Conservation (phyloP, 2,797 vertebrate genomes). For the Astyanax mexicanus region DNA sequence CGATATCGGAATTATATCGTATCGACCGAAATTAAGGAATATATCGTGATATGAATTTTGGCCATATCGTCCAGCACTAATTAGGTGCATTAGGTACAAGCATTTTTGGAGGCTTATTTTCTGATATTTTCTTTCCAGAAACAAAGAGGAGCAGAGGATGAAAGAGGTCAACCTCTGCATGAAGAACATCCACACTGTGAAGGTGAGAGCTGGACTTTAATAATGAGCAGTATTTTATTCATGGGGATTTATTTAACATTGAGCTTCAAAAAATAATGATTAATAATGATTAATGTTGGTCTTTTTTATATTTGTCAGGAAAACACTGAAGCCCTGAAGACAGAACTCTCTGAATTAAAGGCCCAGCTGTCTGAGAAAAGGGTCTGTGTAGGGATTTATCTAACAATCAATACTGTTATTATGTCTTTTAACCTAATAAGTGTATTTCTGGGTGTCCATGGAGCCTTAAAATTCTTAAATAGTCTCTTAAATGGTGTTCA, state of each 20-base stretch:
- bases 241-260: background rate
- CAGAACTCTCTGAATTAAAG: slow-evolving; percentile 57
- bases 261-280: background rate
- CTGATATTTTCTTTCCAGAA: slow-evolving; percentile 49
- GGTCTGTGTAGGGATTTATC: slow-evolving; percentile 59
- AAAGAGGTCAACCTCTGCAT: slow-evolving; percentile 30
- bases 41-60: too few species aligned
- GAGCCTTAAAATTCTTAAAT: too few species aligned
- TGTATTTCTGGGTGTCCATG: too few species aligned
- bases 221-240: background rate
- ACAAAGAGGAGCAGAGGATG: slow-evolving; percentile 20
- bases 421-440: too few species aligned
- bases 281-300: too few species aligned
- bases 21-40: too few species aligned
- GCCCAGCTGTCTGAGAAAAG: slow-evolving; percentile 47
- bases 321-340: slow-evolving; percentile 60
- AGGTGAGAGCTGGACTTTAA: slow-evolving; percentile 58
- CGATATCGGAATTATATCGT: too few species aligned
- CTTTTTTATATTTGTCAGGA: slow-evolving; percentile 46
- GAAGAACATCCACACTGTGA: slow-evolving; percentile 42
- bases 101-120: background rate
- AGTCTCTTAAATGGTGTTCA: too few species aligned
- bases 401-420: too few species aligned
- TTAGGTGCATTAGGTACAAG: too few species aligned
- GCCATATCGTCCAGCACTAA: too few species aligned